phyloP scores from a whole-genome alignment of 2,113 vertebrate species.

The Tupaia chinensis region DNA sequence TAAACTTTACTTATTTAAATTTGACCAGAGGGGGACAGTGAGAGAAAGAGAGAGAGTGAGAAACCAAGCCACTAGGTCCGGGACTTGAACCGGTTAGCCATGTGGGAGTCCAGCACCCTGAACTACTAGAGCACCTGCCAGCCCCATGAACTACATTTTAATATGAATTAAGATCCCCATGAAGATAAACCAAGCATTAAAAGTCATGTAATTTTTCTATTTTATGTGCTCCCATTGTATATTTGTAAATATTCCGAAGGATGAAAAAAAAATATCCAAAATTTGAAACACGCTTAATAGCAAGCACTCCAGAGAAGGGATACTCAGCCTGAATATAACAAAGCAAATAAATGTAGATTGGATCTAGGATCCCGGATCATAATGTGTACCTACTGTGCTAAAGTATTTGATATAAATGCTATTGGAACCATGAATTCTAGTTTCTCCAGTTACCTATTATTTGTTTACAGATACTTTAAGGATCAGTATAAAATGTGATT shows the following conservation, averaged over 20 bases:
- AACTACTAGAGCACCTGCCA: too few species aligned
- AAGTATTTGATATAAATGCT: constrained; percentile 25
- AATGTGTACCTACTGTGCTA: background rate
- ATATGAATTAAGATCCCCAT: background rate
- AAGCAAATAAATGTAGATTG: constrained; percentile 5
- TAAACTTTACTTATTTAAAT: too few species aligned
- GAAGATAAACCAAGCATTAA: background rate
- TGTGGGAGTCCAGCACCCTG: too few species aligned
- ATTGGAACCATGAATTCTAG: background rate
- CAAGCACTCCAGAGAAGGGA: too few species aligned
- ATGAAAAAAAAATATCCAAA: too few species aligned
- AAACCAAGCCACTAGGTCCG: too few species aligned
- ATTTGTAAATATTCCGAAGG: too few species aligned
- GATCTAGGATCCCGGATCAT: background rate
- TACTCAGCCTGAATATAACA: background rate
- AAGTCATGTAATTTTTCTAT: background rate
- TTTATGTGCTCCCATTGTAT: too few species aligned
- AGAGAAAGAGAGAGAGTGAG: too few species aligned
- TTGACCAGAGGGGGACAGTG: too few species aligned
- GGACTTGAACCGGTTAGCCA: too few species aligned
- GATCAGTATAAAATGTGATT: background rate
- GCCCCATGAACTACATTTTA: constrained; percentile 7
- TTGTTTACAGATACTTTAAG: constrained; percentile 10
- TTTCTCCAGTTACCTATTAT: background rate
- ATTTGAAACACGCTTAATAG: too few species aligned